These are phyloP conservation scores for Carterocephalus palaemon DNA, from an alignment of 2,888 invertebrate species.

Conservation along the genomic window DNA sequence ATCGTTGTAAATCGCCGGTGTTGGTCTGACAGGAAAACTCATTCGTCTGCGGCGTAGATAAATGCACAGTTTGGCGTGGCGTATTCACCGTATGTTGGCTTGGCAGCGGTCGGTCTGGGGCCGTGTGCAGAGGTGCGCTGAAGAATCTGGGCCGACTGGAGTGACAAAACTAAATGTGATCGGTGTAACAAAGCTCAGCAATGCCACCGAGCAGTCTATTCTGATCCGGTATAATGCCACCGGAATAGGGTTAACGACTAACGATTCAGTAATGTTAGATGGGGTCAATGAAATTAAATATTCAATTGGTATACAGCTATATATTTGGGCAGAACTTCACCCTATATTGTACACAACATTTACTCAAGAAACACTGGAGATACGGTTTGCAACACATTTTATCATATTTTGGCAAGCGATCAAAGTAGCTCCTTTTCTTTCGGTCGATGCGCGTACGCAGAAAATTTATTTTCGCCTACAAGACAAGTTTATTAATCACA, in stretches of 20 bases:
- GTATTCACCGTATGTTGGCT: slow-evolving; percentile 53
- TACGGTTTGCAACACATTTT: slow-evolving; percentile 14
- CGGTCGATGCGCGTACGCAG: slow-evolving; percentile 4
- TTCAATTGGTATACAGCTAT: too few relatives aligned
- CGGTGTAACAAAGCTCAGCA: slow-evolving; percentile 64
- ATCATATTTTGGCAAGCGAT: slow-evolving; percentile 25
- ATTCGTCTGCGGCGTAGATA: slow-evolving; percentile 55
- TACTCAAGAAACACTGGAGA: slow-evolving; percentile 22
- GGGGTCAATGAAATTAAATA: too few relatives aligned
- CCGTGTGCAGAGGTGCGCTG: slow-evolving; percentile 73
- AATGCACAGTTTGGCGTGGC: slow-evolving; percentile 57
- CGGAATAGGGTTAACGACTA: slow-evolving; percentile 25
- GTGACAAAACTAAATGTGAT: slow-evolving; percentile 78
- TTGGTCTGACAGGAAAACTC: slow-evolving; percentile 55
- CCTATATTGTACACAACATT: background rate
- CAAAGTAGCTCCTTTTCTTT: slow-evolving; percentile 25
- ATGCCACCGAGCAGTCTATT: slow-evolving; percentile 50
- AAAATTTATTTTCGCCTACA: slow-evolving; percentile 20
- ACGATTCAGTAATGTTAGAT: slow-evolving; percentile 15
- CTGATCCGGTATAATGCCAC: slow-evolving; percentile 23
- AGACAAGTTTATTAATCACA: slow-evolving; percentile 16
- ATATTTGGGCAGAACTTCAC: too few relatives aligned
- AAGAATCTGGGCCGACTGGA: slow-evolving; percentile 76
- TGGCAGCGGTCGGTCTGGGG: slow-evolving; percentile 66
- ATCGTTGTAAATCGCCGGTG: slow-evolving; percentile 34